Evolutionary conservation across 1,140 invertebrate species (phyloP), one percentile per base, ranked within the genome.

Genomic region (Drosophila subpulchrella): DNA sequence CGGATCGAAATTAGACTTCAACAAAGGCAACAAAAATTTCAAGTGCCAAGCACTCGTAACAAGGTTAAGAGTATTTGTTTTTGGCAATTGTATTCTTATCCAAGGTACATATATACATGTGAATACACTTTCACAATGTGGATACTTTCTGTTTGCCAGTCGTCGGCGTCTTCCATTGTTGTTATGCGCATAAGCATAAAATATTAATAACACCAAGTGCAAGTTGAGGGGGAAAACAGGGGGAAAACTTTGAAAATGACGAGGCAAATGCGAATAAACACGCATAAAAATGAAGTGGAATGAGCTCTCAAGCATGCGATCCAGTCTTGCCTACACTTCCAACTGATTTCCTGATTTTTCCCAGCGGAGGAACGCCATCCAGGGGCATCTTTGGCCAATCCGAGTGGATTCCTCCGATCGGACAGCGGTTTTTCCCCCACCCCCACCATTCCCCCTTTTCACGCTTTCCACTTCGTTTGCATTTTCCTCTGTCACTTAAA

Each of bases 181-280:
- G 61, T 77, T 74, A 74, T 88, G 72, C 83, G 72, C 75, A 88
- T 79, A 71, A 79, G 75, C 83, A 82, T 80, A 71, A 83, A 89
- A 82, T 77, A 88, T 88, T 88, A 83, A 80, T 80, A 68, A 55
- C 57, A 75, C 72, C 70, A 68, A 71, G 12, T 53, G 50, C 50
- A 34, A 53, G 50, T 39, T 50, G 11, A 17, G 11, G 20, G n/a
- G 11, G 15, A 47, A 12, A 58, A 50, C n/a, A 47, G 55, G 59
- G 41, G 27, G 48, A 34, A 56, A 51, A 68, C 39, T 68, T 67
- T 55, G n/a, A 47, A 55, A 73, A 73, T 74, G 47, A 11, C 15
- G 42, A 74, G 55, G 39, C 50, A 61, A 71, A 50, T 72, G 56
- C 34, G 48, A 24, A 57, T 58, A 50, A 71, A 30, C 63, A 65